These are phyloP conservation scores for Pegoplata infirma DNA, from an alignment of 2,888 invertebrate species.

Conservation along the genomic window DNA sequence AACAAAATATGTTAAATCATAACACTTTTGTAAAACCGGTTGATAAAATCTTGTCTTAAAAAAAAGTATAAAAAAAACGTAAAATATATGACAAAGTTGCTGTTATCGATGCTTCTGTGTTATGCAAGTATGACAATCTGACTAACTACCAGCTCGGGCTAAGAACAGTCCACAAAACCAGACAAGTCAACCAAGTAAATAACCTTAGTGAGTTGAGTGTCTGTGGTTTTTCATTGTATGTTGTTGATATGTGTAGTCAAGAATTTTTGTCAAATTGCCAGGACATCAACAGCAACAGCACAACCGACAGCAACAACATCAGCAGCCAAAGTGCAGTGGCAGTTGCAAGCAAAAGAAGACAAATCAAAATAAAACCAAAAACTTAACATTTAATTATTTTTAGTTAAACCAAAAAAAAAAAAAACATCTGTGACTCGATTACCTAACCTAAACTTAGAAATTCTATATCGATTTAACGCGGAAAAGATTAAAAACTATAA, in stretches of 20 bases:
- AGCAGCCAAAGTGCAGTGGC: not conserved
- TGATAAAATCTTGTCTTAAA: slow-evolving; percentile 28
- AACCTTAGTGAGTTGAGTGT: not conserved
- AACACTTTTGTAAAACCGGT: slow-evolving; percentile 46
- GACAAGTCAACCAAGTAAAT: slow-evolving; percentile 7
- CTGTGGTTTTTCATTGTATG: slow-evolving; percentile 13
- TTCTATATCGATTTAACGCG: too few species aligned
- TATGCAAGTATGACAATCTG: not conserved
- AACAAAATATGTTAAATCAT: slow-evolving; percentile 34
- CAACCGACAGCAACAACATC: too few species aligned
- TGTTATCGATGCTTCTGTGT: not conserved
- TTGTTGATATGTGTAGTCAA: slow-evolving; percentile 21
- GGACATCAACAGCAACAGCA: slow-evolving; percentile 6
- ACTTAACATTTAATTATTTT: slow-evolving; percentile 56
- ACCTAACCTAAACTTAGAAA: too few species aligned
- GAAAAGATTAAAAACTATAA: too few species aligned
- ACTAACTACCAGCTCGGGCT: not conserved
- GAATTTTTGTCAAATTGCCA: slow-evolving; percentile 56
- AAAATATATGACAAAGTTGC: slow-evolving; percentile 11
- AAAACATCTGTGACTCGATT: too few species aligned
- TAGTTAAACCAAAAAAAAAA: slow-evolving; percentile 14
- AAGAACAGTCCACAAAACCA: slow-evolving; percentile 16
- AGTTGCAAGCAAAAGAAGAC: not conserved
- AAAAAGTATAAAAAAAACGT: not conserved
- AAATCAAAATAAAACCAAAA: slow-evolving; percentile 32